Evolutionary conservation across 1,140 invertebrate species (phyloP), one percentile per base, ranked within the genome.

Genomic region (Parapsyche elsis): DNA sequence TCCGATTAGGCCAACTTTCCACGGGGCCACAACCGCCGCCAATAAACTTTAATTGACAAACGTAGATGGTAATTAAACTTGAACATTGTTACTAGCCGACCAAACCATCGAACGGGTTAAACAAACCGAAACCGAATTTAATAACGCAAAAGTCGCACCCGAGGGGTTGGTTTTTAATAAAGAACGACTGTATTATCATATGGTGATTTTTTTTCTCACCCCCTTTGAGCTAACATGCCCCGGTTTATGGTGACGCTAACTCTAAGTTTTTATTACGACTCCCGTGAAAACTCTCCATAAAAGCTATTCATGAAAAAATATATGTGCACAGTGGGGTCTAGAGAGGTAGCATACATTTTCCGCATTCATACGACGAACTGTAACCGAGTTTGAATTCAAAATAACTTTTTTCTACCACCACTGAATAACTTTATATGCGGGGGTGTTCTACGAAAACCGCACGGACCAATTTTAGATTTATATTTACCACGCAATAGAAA

Each of bases 31-130:
- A 38, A 57, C 53, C 53, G 44, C 16, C 71, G 9, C 19, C 23
- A 73, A 46, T 46, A 46, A 73, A 46, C 30, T 73, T 73, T 46
- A 73, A 73, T 73, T 46, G 71, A 73, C 71, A 45, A 73, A 46
- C 44, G 45, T 46, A 45, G 44, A 71, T 71, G 14, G 24, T 44
- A 71, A 71, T 71, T 71, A 5, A 30, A 71, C 23, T 71, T 71
- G 67, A 71, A 30, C 67, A 71, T 71, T 71, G 67, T 71, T 71
- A 10, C 24, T 46, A 46, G 49, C 49, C 49, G 49, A 53, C 12
- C 1, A 12, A 46, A 9, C 14, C 5, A 53, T 53, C 49, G 12
- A 2, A 12, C 1, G 30, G 30, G 30, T 38, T n/a, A n/a, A n/a
- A n/a, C n/a, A n/a, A n/a, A n/a, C n/a, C n/a, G n/a, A n/a, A n/a